phyloP scores from a whole-genome alignment of 2,113 vertebrate genomes.

The Bagarius yarrelli region DNA sequence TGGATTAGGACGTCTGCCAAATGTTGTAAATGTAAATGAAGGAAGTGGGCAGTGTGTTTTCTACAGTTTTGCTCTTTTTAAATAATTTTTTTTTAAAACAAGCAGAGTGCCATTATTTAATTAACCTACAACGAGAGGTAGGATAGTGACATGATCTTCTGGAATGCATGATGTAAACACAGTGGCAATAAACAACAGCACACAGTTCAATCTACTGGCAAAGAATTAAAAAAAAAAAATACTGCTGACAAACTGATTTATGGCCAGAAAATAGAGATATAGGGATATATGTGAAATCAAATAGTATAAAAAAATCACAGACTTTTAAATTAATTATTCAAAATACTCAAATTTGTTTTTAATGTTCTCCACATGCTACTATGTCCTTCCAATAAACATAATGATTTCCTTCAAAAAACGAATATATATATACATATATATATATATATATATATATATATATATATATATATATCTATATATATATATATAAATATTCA shows the following conservation, averaged over 20 bases:
- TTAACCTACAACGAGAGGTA: slow-evolving; percentile 41
- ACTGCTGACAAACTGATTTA: not conserved
- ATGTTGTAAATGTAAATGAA: not conserved
- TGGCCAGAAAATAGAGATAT: not conserved
- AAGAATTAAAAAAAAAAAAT: not conserved
- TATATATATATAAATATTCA: too few relatives aligned
- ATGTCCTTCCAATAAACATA: too few relatives aligned
- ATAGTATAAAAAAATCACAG: not conserved
- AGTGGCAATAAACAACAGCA: not conserved
- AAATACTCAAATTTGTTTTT: not conserved
- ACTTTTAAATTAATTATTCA: not conserved
- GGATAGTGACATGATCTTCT: slow-evolving; percentile 23
- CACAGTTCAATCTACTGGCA: not conserved
- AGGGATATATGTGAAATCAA: not conserved
- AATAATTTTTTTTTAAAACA: slow-evolving; percentile 35
- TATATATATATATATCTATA: too few relatives aligned
- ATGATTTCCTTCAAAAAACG: not conserved
- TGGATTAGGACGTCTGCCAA: too few relatives aligned
- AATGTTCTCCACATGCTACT: not conserved
- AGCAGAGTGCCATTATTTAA: slow-evolving; percentile 34
- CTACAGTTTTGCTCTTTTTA: slow-evolving; percentile 2
- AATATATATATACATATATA: too few relatives aligned
- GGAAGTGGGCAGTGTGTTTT: not conserved
- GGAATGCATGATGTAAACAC: slow-evolving; percentile 3
- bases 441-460: too few relatives aligned